Base-by-base conservation (phyloP, 2,888 invertebrate species). In the Notocelia uddmanniana region DNA sequence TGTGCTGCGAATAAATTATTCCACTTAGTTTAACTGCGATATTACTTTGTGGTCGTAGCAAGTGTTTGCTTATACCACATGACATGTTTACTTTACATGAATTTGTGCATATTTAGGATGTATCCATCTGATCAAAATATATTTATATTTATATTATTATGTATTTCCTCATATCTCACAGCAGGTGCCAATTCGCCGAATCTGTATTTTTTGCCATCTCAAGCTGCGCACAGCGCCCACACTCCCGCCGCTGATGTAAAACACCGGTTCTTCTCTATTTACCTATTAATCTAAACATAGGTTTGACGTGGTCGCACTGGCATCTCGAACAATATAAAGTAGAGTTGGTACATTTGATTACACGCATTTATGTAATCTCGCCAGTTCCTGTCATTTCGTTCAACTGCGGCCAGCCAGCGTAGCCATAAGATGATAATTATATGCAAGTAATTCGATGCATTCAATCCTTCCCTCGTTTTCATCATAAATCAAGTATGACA, bases 181-280 rank as follows among this genome's bases (percentile, higher is more conserved):
- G 72, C 62, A 62, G 67, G 62, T 72, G 59, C n/a, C 50, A 21
- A 55, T 68, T 67, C 48, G 23, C 21, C 21, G 48, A 55, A 72
- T 60, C 55, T 26, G 19, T 60, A 41, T 72, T 72, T 71, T 72
- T 72, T 68, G 48, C 73, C 62, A 62, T 69, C 64, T 59, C 68
- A 52, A 62, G 69, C 68, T 62, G 60, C 48, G 58, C 50, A 45
- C 73, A 72, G 74, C 74, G 78, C 79, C 76, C 77, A 80, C 82
- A 77, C 60, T 45, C 79, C 74, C 78, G 78, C 74, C 81, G 79
- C 76, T 81, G 80, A 84, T 85, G 85, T 84, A 82, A 72, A 68
- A 79, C 80, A 80, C 80, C 76, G 77, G 80, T 81, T 78, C 83
- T 48, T 60, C 66, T 71, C 59, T 60, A 71, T 66, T 70, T 71